Conservation (phyloP, 2,113 vertebrate species). For the Heterotis niloticus region DNA sequence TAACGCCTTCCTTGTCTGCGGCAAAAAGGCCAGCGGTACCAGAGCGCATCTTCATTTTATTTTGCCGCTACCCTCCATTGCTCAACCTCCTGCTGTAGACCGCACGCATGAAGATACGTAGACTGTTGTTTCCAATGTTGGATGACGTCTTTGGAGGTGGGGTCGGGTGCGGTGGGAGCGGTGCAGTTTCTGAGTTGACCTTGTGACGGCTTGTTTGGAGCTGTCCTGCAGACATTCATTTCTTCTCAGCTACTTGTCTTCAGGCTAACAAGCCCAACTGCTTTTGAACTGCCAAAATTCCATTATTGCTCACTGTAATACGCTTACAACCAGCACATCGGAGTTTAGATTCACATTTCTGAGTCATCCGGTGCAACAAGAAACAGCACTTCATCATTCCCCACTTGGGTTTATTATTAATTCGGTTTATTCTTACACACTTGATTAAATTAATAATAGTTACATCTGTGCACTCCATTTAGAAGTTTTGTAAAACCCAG, state of each 20-base stretch:
- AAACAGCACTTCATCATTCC: background rate
- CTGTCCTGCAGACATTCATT: background rate
- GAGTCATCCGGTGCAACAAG: background rate
- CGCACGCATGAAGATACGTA: background rate
- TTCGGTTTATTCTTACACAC: background rate
- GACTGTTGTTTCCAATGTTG: background rate
- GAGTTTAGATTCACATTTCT: constrained; percentile 8
- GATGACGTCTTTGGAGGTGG: background rate
- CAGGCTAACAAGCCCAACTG: constrained; percentile 4
- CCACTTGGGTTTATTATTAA: background rate
- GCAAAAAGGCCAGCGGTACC: no score
- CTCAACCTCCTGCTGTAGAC: background rate
- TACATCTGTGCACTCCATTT: background rate
- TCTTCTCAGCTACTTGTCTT: background rate
- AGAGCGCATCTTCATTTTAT: no score
- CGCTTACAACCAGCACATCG: constrained; percentile 4
- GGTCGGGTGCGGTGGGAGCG: no score
- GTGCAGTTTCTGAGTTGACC: background rate
- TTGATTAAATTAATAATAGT: constrained; percentile 12
- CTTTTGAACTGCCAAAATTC: background rate
- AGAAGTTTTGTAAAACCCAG: background rate
- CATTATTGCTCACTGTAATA: constrained; percentile 1
- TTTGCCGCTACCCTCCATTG: background rate
- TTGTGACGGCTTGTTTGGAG: background rate
- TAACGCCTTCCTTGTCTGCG: no score